Conservation (phyloP, 2,797 vertebrate species). For the Pangasius larnaudii region DNA sequence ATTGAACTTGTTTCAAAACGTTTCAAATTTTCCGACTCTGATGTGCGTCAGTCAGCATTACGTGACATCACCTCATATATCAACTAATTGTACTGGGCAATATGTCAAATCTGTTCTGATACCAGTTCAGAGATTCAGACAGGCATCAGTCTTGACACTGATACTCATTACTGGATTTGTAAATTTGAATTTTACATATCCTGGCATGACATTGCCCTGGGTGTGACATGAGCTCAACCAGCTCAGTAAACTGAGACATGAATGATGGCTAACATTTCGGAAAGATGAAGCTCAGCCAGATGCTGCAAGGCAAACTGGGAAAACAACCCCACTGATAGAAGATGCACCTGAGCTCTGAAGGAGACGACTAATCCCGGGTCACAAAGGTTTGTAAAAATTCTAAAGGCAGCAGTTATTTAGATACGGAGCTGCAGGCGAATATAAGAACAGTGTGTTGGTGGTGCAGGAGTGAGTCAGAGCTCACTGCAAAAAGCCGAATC, state of each 20-base stretch:
- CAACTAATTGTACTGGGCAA: background rate
- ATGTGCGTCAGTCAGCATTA: background rate
- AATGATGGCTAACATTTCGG: background rate
- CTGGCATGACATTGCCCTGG: constrained; percentile 19
- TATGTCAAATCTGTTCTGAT: background rate
- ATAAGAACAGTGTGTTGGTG: constrained; percentile 54
- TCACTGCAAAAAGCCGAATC: constrained; percentile 48
- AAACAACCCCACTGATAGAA: background rate
- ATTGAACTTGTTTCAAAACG: background rate
- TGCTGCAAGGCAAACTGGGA: constrained; percentile 1
- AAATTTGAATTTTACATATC: background rate
- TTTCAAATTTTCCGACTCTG: background rate
- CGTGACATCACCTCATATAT: background rate
- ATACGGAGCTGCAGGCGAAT: constrained; percentile 49
- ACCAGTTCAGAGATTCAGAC: background rate
- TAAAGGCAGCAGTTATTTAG: constrained; percentile 20
- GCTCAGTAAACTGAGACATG: background rate
- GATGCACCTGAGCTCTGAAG: constrained; percentile 15
- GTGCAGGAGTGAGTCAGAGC: constrained; percentile 60
- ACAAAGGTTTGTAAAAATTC: constrained; percentile 28
- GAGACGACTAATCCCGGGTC: constrained; percentile 25
- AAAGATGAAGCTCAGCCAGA: background rate
- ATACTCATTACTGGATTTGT: background rate
- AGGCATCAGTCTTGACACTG: background rate
- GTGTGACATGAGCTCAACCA: constrained; percentile 9